These are phyloP conservation scores for Bujurquina vittata DNA, from an alignment of 2,113 vertebrate genomes.

Conservation along the genomic window DNA sequence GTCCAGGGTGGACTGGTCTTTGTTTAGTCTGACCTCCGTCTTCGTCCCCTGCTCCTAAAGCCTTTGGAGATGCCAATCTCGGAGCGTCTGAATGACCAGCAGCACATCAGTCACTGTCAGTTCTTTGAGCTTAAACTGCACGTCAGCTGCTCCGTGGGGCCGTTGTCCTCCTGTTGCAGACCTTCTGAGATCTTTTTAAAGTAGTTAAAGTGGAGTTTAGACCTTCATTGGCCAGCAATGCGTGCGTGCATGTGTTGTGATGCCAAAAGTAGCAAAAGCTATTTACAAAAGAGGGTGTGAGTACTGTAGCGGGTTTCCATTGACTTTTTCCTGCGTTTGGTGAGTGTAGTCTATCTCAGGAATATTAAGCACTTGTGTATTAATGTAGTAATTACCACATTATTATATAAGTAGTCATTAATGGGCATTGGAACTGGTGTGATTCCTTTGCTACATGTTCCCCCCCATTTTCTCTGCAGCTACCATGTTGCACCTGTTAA, in stretches of 20 bases:
- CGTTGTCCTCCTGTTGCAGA: not conserved
- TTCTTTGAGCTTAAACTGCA: conserved; percentile 66
- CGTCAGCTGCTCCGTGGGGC: not conserved
- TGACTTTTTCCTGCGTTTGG: not conserved
- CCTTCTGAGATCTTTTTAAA: not conserved
- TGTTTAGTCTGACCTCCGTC: conserved; percentile 77
- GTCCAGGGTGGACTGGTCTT: conserved; percentile 76
- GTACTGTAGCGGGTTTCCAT: fast-evolving
- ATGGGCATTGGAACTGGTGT: not conserved
- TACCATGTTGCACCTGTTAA: not conserved
- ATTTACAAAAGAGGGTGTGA: not conserved
- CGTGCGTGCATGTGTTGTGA: not conserved
- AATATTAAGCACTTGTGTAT: not conserved
- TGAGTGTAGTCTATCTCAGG: not conserved
- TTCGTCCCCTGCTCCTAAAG: conserved; percentile 81
- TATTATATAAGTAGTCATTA: not conserved
- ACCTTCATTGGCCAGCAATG: not conserved
- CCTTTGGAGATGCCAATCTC: conserved; percentile 85
- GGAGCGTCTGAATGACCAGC: conserved; percentile 82
- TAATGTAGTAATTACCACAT: not conserved
- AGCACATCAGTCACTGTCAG: conserved; percentile 86
- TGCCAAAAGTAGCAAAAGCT: not conserved
- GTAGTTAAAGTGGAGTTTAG: not conserved
- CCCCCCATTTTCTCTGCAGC: not conserved
- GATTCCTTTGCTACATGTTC: not conserved